Base-by-base conservation (phyloP, 1,140 invertebrate species). In the Popillia japonica region DNA sequence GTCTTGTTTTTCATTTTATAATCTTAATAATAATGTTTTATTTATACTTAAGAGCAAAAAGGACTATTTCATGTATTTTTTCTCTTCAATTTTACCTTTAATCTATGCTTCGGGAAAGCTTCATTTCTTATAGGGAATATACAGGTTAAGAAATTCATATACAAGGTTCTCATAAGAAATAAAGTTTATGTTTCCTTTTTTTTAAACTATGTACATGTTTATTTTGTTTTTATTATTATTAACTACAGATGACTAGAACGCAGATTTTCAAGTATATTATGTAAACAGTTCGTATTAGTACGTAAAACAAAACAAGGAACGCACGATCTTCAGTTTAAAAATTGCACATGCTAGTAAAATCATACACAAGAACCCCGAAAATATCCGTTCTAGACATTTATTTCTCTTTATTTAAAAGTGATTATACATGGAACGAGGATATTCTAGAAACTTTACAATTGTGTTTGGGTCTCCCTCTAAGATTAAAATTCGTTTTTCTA, bases 401-500 rank as follows among this genome's bases (percentile, higher is more conserved):
- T 34, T 34, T 34, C 4, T 34, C 27, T 34, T 34, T 34, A 34
- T 34, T n/a, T 34, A 34, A 22, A 68, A 68, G 61, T 68, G 61
- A 68, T 68, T 68, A 34, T 34, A 68, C 27, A 68, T 68, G 61
- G 61, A 68, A 68, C 61, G 22, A 68, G 61, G 61, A 68, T 68
- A 68, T 68, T 68, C 61, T 68, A 68, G 22, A 55, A 68, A 68
- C 61, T 68, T 68, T 68, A 68, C 61, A 68, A 22, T 68, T 17
- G 61, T 68, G 61, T 22, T 68, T 17, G 48, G 27, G 44, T 48
- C 22, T 68, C 61, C 61, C 61, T 68, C 61, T 68, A 68, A 68
- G 61, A 68, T 68, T 84, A 86, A 78, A 87, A 86, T 87, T 86
- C 85, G 86, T 85, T 78, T 86, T 83, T 84, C 84, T 86, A 86